These are phyloP conservation scores for Holocentrus rufus DNA, from an alignment of 2,797 vertebrate species.

Conservation along the genomic window DNA sequence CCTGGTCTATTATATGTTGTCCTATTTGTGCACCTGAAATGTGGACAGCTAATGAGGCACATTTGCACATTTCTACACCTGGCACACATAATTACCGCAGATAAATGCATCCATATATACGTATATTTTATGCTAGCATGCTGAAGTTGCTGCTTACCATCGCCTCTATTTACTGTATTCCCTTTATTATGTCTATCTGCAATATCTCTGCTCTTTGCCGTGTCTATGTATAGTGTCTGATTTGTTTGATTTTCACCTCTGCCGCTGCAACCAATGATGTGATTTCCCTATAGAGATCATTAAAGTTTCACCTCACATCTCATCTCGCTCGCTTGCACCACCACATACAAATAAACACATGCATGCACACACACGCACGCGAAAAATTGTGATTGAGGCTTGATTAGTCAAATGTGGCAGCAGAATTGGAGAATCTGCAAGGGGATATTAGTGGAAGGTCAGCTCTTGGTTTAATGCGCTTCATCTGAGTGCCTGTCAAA, in stretches of 20 bases:
- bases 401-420: neutral
- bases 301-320: neutral
- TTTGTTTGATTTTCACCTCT: conserved; percentile 2
- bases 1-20: neutral
- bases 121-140: neutral
- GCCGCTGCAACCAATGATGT: neutral
- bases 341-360: neutral
- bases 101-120: neutral
- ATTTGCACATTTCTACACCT: neutral
- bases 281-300: conserved; percentile 16
- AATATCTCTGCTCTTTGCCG: neutral
- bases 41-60: neutral
- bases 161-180: neutral
- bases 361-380: neutral
- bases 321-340: no score
- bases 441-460: neutral
- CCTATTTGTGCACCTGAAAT: neutral
- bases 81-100: no score
- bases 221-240: conserved; percentile 21
- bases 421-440: neutral
- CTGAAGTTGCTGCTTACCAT: neutral
- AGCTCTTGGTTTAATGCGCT: neutral
- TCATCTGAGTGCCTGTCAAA: neutral
- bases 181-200: neutral
- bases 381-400: no score